Evolutionary conservation across 2,797 vertebrate species (phyloP).

Genomic region (Rousettus madagascariensis): DNA sequence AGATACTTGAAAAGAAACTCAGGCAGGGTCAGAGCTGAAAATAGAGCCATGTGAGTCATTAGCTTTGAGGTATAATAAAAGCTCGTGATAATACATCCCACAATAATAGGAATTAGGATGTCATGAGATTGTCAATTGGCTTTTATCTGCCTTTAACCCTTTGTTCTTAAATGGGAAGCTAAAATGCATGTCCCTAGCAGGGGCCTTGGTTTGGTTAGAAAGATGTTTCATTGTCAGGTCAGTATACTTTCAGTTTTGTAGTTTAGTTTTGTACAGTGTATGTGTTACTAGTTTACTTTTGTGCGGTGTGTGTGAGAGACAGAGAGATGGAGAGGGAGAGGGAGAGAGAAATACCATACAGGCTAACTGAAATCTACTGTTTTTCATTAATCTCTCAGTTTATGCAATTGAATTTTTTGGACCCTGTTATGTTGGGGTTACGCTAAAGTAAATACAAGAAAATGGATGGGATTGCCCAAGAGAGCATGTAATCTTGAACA

Average conservation of each 20-base stretch:
- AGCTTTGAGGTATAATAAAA: constrained; percentile 28
- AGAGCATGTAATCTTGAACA: constrained; percentile 37
- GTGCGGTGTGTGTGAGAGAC: not conserved
- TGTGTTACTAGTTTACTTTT: not conserved
- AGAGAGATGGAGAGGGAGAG: not conserved
- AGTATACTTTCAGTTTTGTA: constrained; percentile 21
- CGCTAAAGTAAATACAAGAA: constrained; percentile 14
- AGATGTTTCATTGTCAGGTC: not conserved
- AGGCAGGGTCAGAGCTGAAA: constrained; percentile 27
- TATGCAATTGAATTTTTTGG: constrained; percentile 37
- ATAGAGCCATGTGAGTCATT: not conserved
- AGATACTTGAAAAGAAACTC: constrained; percentile 7
- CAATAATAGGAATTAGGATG: constrained; percentile 20
- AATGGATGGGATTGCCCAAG: not conserved
- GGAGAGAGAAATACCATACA: not conserved
- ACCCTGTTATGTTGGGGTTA: not conserved
- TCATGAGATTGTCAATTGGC: not conserved
- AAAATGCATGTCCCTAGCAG: not conserved
- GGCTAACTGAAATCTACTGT: not conserved
- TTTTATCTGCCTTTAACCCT: not conserved
- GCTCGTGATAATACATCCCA: not conserved
- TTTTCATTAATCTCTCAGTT: constrained; percentile 18
- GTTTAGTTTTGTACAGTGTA: not conserved
- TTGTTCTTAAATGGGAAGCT: constrained; percentile 32
- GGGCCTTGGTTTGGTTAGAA: not conserved